Evolutionary conservation across 2,888 invertebrate genomes (phyloP).

Genomic region (Xestia ashworthii): DNA sequence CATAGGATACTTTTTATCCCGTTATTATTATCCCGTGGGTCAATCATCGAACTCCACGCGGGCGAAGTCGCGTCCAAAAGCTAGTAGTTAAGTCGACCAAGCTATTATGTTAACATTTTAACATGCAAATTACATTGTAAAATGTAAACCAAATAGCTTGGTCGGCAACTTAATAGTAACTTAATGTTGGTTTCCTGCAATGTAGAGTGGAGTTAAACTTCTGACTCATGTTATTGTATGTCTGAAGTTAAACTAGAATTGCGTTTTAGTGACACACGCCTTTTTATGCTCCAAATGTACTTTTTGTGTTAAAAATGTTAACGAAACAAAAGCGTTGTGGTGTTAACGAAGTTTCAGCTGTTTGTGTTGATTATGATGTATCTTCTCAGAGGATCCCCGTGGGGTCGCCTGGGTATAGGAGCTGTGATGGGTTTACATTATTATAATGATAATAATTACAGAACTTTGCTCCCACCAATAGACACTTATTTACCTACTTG

Average conservation of each 20-base stretch:
- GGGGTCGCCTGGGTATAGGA: background rate
- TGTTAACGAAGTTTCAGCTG: constrained; percentile 27
- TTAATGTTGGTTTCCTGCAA: background rate
- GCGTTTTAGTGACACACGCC: constrained; percentile 33
- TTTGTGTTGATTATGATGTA: constrained; percentile 39
- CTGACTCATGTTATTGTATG: constrained; percentile 9
- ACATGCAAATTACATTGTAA: too few relatives aligned
- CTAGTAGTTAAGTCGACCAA: too few relatives aligned
- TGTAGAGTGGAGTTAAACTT: constrained; percentile 17
- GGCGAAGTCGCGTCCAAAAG: too few relatives aligned
- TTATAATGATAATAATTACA: background rate
- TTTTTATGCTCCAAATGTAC: constrained; percentile 49
- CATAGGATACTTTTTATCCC: too few relatives aligned
- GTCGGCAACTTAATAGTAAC: background rate
- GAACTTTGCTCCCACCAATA: background rate
- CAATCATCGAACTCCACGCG: too few relatives aligned
- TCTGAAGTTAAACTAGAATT: constrained; percentile 34
- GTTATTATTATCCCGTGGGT: too few relatives aligned
- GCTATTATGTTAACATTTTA: too few relatives aligned
- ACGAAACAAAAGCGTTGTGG: constrained; percentile 41
- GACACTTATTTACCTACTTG: background rate
- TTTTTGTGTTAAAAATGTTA: constrained; percentile 55
- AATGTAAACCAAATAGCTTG: too few relatives aligned
- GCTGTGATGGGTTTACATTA: background rate
- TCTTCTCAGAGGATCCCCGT: background rate